Evolutionary conservation across 2,797 vertebrate genomes (phyloP).

Genomic region (Nyctibius grandis): DNA sequence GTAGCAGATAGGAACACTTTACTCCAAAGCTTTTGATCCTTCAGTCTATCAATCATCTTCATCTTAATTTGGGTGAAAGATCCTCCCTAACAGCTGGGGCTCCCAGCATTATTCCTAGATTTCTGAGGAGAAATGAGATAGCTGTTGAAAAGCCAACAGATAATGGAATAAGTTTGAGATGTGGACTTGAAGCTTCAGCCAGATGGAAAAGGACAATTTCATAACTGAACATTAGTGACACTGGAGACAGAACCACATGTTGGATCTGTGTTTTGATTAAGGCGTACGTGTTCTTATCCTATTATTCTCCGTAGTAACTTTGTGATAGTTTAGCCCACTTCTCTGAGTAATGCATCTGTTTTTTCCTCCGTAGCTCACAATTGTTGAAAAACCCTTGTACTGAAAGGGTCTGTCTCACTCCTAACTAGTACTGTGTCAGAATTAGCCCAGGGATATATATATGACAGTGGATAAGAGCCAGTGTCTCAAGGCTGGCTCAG

Average conservation of each 20-base stretch:
- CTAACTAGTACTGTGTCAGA: neutral
- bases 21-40: neutral
- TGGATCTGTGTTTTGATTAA: neutral
- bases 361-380: neutral
- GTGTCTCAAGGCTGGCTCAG: neutral
- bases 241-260: neutral
- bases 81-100: neutral
- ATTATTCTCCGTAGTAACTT: neutral
- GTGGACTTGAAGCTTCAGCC: neutral
- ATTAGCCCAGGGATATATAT: neutral
- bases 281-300: neutral
- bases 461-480: neutral
- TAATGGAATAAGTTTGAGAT: neutral
- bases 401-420: neutral
- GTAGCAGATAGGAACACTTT: neutral
- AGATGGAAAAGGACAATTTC: neutral
- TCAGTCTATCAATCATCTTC: neutral
- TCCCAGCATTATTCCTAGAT: neutral
- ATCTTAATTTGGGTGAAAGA: neutral
- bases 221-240: neutral
- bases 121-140: neutral
- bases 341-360: neutral
- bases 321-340: neutral
- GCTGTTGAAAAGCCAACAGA: neutral
- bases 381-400: neutral